These are phyloP conservation scores for Phocides pigmalion DNA, from an alignment of 1,140 invertebrate species.

Conservation along the genomic window DNA sequence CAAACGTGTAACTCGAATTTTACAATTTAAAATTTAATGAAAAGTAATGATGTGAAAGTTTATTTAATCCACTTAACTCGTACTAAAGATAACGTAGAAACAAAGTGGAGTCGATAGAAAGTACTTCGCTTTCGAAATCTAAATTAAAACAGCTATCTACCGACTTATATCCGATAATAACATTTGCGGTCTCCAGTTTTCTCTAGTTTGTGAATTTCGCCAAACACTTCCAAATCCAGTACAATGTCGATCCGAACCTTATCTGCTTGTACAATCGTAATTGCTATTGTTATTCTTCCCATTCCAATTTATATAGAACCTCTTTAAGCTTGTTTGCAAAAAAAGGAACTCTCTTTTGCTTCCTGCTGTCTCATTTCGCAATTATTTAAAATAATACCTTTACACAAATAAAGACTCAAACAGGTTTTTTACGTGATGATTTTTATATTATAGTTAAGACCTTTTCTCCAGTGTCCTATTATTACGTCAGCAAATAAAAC, in stretches of 20 bases:
- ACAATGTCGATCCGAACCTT: constrained; percentile 32
- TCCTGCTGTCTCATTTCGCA: neutral
- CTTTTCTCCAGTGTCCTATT: neutral
- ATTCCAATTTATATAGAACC: constrained; percentile 33
- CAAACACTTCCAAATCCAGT: constrained; percentile 27
- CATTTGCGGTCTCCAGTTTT: neutral
- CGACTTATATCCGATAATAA: constrained; percentile 1
- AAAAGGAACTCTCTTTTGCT: neutral
- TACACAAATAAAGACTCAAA: neutral
- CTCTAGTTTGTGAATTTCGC: constrained; percentile 13
- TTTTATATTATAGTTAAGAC: neutral
- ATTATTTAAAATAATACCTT: neutral
- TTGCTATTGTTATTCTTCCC: constrained; percentile 37
- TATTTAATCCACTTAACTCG: too few relatives aligned
- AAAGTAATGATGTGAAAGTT: too few relatives aligned
- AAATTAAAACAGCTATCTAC: constrained; percentile 21
- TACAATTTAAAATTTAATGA: too few relatives aligned
- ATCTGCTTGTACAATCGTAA: constrained; percentile 41
- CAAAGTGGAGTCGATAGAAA: neutral
- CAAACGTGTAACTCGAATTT: too few relatives aligned
- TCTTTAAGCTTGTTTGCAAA: constrained; percentile 14
- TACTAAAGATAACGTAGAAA: too few relatives aligned
- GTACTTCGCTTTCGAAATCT: constrained; percentile 7
- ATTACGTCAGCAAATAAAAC: neutral
- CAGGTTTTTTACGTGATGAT: neutral